These are phyloP conservation scores for Pachypsylla venusta DNA, from an alignment of 1,140 invertebrate genomes.

Conservation along the genomic window DNA sequence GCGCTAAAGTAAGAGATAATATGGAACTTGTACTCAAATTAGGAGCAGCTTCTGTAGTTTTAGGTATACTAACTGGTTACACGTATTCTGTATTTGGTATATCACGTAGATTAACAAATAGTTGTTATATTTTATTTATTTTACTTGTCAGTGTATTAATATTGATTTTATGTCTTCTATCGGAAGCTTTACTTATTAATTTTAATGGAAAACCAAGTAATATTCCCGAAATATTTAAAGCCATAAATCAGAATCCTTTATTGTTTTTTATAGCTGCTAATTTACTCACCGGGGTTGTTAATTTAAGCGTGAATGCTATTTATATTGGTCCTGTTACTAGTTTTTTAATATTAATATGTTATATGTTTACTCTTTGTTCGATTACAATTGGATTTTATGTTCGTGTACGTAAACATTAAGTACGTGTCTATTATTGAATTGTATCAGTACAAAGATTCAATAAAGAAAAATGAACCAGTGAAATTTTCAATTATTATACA, in stretches of 20 bases:
- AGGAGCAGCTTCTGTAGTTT: slow-evolving; percentile 31
- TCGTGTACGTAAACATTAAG: background rate
- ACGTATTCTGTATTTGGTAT: slow-evolving; percentile 35
- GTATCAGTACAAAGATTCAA: no score
- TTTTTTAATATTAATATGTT: slow-evolving; percentile 40
- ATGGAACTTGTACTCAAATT: slow-evolving; percentile 26
- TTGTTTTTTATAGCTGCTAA: slow-evolving; percentile 63
- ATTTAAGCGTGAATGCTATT: slow-evolving; percentile 48
- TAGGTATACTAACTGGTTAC: slow-evolving; percentile 35
- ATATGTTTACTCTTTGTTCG: slow-evolving; percentile 35
- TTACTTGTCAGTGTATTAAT: slow-evolving; percentile 19
- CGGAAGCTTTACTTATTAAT: background rate
- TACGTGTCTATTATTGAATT: no score
- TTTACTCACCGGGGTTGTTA: slow-evolving; percentile 60
- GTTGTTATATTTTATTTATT: slow-evolving; percentile 48
- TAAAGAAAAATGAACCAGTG: no score
- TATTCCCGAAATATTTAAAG: slow-evolving; percentile 36
- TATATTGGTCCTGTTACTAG: slow-evolving; percentile 32
- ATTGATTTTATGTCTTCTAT: slow-evolving; percentile 15
- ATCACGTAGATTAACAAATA: slow-evolving; percentile 59
- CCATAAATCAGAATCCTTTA: slow-evolving; percentile 58
- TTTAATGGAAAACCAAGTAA: slow-evolving; percentile 9
- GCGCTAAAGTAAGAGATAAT: slow-evolving; percentile 25
- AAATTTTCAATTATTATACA: no score
- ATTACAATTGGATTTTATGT: slow-evolving; percentile 5